A percentile compares a stretch with the other conserved stretches of the same genome.
These are phyloP conservation scores for Apis cerana DNA, from an alignment of 1,140 invertebrate genomes.

Conservation along the genomic window DNA sequence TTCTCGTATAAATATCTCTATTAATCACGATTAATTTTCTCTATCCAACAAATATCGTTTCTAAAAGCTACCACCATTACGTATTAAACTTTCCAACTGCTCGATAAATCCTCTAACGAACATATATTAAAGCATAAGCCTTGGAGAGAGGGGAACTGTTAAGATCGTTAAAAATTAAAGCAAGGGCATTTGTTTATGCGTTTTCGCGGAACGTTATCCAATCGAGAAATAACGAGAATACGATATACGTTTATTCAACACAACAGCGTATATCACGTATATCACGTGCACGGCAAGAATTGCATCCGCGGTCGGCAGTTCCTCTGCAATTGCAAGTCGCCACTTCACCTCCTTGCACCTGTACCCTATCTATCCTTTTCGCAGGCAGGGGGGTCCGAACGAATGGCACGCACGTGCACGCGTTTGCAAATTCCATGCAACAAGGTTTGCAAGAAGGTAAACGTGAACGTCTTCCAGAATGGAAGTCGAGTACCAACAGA, in stretches of 20 bases:
- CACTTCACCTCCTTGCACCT: constrained; percentile 38
- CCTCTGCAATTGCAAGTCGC: neutral
- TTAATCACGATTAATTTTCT: too few relatives aligned
- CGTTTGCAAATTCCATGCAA: constrained; percentile 58
- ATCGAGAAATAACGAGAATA: neutral
- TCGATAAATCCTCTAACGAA: neutral
- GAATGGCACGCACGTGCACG: constrained; percentile 64
- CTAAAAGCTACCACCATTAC: too few relatives aligned
- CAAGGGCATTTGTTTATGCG: constrained; percentile 8
- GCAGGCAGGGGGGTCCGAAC: constrained; percentile 56
- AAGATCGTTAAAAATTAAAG: neutral
- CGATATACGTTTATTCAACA: neutral
- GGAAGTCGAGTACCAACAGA: constrained; percentile 46
- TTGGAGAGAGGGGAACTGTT: too few relatives aligned
- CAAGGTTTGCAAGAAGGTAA: constrained; percentile 51
- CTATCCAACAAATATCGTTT: too few relatives aligned
- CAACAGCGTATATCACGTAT: constrained; percentile 21
- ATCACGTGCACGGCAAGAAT: constrained; percentile 49
- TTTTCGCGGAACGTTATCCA: neutral
- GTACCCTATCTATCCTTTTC: constrained; percentile 41
- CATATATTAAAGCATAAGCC: neutral
- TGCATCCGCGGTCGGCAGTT: constrained; percentile 41
- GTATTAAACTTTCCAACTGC: too few relatives aligned
- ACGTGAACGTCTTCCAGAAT: constrained; percentile 62
- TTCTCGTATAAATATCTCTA: too few relatives aligned